A percentile compares a stretch with the other conserved stretches of the same genome.
These are phyloP conservation scores for Pseudomyrmex dendroicus DNA, from an alignment of 1,140 invertebrate species.

Conservation along the genomic window DNA sequence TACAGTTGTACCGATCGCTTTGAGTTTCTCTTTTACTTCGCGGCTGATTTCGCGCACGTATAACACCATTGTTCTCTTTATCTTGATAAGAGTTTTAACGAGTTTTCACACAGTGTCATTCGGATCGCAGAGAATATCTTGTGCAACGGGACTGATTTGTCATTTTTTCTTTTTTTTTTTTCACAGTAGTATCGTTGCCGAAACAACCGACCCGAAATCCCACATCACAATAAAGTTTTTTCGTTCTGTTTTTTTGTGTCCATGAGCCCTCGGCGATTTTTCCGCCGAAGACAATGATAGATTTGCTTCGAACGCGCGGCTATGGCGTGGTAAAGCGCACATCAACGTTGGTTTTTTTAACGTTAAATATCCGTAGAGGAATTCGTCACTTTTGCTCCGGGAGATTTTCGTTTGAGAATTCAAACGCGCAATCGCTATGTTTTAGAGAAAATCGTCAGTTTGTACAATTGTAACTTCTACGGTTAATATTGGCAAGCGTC, in stretches of 20 bases:
- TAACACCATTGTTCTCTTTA: background rate
- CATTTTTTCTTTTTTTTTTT: slow-evolving; percentile 34
- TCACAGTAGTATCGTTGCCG: background rate
- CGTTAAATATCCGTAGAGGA: slow-evolving; percentile 10
- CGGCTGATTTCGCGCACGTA: slow-evolving; percentile 5
- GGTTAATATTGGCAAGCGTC: background rate
- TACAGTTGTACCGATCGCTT: background rate
- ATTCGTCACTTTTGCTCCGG: background rate
- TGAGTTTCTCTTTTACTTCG: slow-evolving; percentile 9
- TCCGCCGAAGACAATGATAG: background rate
- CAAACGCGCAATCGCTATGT: background rate
- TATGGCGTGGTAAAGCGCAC: slow-evolving; percentile 5
- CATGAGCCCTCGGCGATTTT: background rate
- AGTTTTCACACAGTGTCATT: background rate
- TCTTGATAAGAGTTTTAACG: background rate
- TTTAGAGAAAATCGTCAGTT: background rate
- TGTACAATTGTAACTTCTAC: background rate
- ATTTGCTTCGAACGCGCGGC: slow-evolving; percentile 12
- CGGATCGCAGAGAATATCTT: background rate
- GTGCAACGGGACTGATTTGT: background rate
- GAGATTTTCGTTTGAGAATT: slow-evolving; percentile 9
- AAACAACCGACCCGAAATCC: background rate
- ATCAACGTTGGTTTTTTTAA: background rate
- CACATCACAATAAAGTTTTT: background rate
- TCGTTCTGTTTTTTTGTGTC: background rate